Conservation (phyloP, 2,797 vertebrate genomes). For the Acrocephalus scirpaceus region DNA sequence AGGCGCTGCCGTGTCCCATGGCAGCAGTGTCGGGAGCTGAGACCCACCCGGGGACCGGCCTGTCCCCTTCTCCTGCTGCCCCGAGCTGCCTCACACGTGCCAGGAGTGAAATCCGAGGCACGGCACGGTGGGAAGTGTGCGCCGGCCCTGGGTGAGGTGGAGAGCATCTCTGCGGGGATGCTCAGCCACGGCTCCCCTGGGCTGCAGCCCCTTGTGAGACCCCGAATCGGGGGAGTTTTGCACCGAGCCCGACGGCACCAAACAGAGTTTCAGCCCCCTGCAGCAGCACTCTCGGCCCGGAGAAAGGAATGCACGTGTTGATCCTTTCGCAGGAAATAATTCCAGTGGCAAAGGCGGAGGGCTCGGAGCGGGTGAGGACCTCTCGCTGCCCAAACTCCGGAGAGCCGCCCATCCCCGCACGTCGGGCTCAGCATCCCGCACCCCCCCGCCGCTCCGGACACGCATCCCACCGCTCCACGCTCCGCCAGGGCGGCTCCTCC, state of each 20-base stretch:
- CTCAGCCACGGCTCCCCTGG: neutral
- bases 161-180: neutral
- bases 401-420: neutral
- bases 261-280: neutral
- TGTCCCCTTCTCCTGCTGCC: neutral
- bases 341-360: neutral
- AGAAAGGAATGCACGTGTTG: constrained; percentile 22
- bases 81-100: accelerated
- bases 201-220: neutral
- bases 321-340: neutral
- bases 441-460: neutral
- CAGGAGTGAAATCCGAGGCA: neutral
- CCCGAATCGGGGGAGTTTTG: accelerated
- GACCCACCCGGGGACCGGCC: neutral
- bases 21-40: neutral
- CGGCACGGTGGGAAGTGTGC: neutral
- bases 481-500: neutral
- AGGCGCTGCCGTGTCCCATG: neutral
- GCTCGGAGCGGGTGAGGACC: neutral
- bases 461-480: neutral
- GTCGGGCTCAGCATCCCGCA: neutral
- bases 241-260: neutral
- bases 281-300: neutral
- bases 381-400: neutral
- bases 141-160: neutral